Percentiles rank a stretch among this genome's conserved stretches.
Conservation (phyloP, 1,140 invertebrate genomes). For the Orchestia grillus region DNA sequence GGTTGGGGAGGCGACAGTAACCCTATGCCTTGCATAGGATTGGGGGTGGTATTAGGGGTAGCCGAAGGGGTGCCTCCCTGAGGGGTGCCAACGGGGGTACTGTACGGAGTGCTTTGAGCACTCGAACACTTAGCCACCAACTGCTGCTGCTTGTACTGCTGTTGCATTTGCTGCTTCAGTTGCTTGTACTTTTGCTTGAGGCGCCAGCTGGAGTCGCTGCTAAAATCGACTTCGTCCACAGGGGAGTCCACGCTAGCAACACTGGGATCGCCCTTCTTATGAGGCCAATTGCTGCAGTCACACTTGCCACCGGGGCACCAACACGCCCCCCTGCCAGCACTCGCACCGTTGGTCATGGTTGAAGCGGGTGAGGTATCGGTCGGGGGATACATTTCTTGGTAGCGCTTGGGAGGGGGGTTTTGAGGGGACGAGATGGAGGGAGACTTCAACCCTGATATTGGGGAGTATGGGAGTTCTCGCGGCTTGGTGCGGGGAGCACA, state of each 20-base stretch:
- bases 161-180: not conserved
- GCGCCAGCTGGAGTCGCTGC: slow-evolving; percentile 8
- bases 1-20: not conserved
- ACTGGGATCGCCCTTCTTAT: not conserved
- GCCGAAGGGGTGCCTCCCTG: slow-evolving; percentile 39
- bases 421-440: not conserved
- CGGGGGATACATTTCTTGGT: not conserved
- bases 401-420: not conserved
- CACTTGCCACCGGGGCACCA: not conserved
- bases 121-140: not conserved
- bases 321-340: not conserved
- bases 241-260: not conserved
- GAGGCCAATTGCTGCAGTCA: not conserved
- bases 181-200: not conserved
- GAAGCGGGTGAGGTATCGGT: not conserved
- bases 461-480: not conserved
- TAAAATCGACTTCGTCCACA: not conserved
- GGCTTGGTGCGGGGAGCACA: not conserved
- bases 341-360: not conserved
- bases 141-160: slow-evolving; percentile 35
- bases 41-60: slow-evolving; percentile 59
- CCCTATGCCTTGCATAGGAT: slow-evolving; percentile 60
- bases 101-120: slow-evolving; percentile 53
- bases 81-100: slow-evolving; percentile 58
- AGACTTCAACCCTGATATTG: not conserved